phyloP scores from a whole-genome alignment of 2,888 invertebrate species.

The Diadromus collaris region DNA sequence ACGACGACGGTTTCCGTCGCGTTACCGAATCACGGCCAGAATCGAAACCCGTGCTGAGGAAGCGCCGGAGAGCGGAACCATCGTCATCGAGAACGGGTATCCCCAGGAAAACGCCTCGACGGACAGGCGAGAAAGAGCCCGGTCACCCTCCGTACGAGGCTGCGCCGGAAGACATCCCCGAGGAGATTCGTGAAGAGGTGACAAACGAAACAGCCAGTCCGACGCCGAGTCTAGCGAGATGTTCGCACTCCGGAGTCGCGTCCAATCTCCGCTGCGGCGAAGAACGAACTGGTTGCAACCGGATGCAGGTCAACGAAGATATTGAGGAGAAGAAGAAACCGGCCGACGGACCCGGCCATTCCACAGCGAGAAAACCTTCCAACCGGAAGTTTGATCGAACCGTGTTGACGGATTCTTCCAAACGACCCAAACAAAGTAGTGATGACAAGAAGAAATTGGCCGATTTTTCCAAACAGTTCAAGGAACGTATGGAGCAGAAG shows the following conservation, averaged over 20 bases:
- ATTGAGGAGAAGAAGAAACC: background rate
- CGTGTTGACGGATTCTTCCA: background rate
- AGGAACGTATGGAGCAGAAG: too few species aligned
- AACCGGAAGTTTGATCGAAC: background rate
- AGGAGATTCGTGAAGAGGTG: conserved; percentile 7
- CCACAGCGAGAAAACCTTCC: background rate
- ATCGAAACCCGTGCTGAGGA: conserved; percentile 70
- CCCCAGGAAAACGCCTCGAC: conserved; percentile 67
- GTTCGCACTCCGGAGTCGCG: conserved; percentile 24
- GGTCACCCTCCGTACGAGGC: conserved; percentile 10
- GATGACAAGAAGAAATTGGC: too few species aligned
- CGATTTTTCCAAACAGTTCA: too few species aligned
- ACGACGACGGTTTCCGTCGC: conserved; percentile 50
- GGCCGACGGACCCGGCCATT: background rate
- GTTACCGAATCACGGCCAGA: conserved; percentile 63
- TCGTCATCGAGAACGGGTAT: conserved; percentile 65
- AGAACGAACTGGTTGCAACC: background rate
- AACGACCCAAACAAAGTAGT: too few species aligned
- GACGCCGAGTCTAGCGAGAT: background rate
- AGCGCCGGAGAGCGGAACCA: conserved; percentile 70
- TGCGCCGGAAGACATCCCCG: conserved; percentile 14
- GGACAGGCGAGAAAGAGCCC: conserved; percentile 56
- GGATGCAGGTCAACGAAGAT: background rate
- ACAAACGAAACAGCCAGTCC: conserved; percentile 27
- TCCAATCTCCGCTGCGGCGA: background rate